These are phyloP conservation scores for Hipparchia sbordonii DNA, from an alignment of 2,888 invertebrate species.

Conservation along the genomic window DNA sequence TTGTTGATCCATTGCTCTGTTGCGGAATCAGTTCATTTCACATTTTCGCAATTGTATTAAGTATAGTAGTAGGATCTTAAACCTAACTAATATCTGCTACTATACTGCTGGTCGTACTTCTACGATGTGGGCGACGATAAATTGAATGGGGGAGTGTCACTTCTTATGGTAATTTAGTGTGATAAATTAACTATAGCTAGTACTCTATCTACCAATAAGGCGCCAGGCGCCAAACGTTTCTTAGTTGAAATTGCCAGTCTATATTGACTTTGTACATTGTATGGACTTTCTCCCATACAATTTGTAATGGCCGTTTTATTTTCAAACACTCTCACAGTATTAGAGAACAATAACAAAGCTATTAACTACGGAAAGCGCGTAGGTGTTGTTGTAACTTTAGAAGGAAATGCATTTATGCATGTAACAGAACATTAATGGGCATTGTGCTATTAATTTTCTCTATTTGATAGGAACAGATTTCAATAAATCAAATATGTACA, in stretches of 20 bases:
- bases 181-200: neutral
- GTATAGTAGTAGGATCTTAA: too few species aligned
- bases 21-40: too few species aligned
- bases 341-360: conserved; percentile 51
- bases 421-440: conserved; percentile 26
- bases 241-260: conserved; percentile 13
- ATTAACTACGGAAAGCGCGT: conserved; percentile 46
- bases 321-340: conserved; percentile 45
- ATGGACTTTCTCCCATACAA: conserved; percentile 42
- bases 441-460: conserved; percentile 19
- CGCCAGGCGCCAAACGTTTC: conserved; percentile 13
- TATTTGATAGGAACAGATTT: conserved; percentile 1
- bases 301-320: conserved; percentile 42
- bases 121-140: too few species aligned
- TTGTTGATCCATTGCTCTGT: too few species aligned
- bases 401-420: conserved; percentile 33
- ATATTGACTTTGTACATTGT: conserved; percentile 27
- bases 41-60: too few species aligned
- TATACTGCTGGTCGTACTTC: too few species aligned
- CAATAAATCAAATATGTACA: neutral
- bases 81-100: too few species aligned
- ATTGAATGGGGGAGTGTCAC: too few species aligned
- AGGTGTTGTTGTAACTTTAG: conserved; percentile 38
- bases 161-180: neutral
- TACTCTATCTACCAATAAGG: neutral